Conservation (phyloP, 2,888 invertebrate genomes). For the Sesia apiformis region DNA sequence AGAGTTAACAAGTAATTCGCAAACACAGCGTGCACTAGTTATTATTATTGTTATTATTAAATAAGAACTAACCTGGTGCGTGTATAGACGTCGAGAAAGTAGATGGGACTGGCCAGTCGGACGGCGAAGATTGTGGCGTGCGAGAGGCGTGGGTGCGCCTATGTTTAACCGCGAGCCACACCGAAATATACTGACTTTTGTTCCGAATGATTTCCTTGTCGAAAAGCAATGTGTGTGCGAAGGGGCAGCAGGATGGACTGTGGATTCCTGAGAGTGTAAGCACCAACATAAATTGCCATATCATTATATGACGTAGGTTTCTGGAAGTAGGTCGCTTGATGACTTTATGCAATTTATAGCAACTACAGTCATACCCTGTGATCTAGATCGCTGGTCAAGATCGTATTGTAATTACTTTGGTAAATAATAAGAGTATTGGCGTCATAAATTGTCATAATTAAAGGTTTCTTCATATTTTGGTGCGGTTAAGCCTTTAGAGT, state of each 20-base stretch:
- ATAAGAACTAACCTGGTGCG: conserved; percentile 60
- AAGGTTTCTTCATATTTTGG: no score
- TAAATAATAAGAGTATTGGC: no score
- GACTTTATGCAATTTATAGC: no score
- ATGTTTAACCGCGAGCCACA: conserved; percentile 70
- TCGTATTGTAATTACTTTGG: no score
- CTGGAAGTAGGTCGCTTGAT: no score
- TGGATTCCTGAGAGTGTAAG: not conserved
- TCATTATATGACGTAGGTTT: no score
- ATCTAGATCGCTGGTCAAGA: no score
- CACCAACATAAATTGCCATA: no score
- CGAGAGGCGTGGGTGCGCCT: conserved; percentile 59
- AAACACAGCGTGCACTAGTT: conserved; percentile 4
- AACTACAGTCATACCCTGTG: no score
- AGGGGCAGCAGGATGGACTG: conserved; percentile 1
- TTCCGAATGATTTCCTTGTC: conserved; percentile 56
- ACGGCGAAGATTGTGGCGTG: conserved; percentile 31
- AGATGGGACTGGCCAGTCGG: conserved; percentile 52
- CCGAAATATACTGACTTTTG: conserved; percentile 70
- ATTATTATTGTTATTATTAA: not conserved
- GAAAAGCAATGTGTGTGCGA: conserved; percentile 28
- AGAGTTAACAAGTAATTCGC: conserved; percentile 8
- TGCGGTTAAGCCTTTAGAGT: no score
- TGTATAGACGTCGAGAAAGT: conserved; percentile 56
- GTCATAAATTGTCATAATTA: no score